Evolutionary conservation across 2,888 invertebrate genomes (phyloP).

Genomic region (Venusia cambrica): DNA sequence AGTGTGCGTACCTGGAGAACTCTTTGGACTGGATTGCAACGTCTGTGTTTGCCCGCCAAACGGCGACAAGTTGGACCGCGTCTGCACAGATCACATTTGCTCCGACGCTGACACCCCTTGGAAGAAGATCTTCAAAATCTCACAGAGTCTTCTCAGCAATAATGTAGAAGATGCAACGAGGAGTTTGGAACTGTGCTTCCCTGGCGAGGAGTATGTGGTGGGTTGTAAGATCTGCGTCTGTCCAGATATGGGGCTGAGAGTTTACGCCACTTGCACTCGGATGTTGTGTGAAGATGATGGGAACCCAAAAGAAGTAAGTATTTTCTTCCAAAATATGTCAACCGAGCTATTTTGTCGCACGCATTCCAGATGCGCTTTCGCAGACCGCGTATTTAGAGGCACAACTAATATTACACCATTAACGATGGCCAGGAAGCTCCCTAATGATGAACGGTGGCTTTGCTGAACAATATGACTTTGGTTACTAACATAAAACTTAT

Average conservation of each 20-base stretch:
- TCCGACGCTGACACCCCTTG: slow-evolving; percentile 42
- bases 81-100: slow-evolving; percentile 59
- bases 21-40: slow-evolving; percentile 67
- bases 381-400: too few relatives aligned
- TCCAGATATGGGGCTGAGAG: slow-evolving; percentile 62
- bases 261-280: slow-evolving; percentile 55
- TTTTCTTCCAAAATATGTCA: too few relatives aligned
- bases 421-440: too few relatives aligned
- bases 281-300: slow-evolving; percentile 41
- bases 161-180: slow-evolving; percentile 39
- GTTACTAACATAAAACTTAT: too few relatives aligned
- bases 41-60: slow-evolving; percentile 68
- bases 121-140: slow-evolving; percentile 53
- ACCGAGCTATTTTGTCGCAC: too few relatives aligned
- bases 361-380: too few relatives aligned
- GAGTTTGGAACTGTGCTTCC: slow-evolving; percentile 60
- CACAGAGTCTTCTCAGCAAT: slow-evolving; percentile 45
- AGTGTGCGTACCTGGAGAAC: slow-evolving; percentile 52
- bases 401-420: too few relatives aligned
- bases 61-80: slow-evolving; percentile 53
- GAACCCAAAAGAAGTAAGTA: slow-evolving; percentile 15
- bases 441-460: too few relatives aligned
- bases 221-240: slow-evolving; percentile 70
- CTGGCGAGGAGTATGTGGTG: slow-evolving; percentile 61
- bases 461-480: too few relatives aligned